Evolutionary conservation across 2,113 vertebrate species (phyloP), one percentile per base, ranked within the genome.

Genomic region (Taxidea taxus): DNA sequence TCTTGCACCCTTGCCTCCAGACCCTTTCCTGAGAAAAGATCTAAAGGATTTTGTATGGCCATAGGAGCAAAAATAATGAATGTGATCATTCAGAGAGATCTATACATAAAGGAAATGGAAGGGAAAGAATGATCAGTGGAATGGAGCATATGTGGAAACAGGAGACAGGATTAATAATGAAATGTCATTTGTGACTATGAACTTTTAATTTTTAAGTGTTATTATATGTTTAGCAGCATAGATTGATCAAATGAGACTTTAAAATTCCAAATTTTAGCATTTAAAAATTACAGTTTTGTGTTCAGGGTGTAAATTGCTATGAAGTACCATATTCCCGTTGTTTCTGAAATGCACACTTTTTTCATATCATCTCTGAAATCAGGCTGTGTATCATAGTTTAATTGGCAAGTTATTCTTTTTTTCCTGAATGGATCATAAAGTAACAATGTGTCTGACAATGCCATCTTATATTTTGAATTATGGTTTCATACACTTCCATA

Each of bases 131-230:
- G 34, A 14, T 88, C 29, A 86, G 27, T 93, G 58, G 94, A 44
- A 66, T 81, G 27, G 29, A 93, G 37, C 29, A 42, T 85, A 56
- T 74, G 77, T 83, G 31, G 49, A 91, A 58, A 5, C 39, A 51
- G 0, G 1, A 95, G 56, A 95, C 29, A 93, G 82, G 29, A 94
- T 85, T 90, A 96, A 37, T 78, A 58, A 84, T 85, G 39, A 87
- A 84, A 75, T 84, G 49, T 84, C 25, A 87, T 80, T 92, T 93
- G 31, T 62, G 77, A 42, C 84, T 85, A 0, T 90, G 21, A 56
- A 62, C 72, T 93, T 96, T 96, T 91, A 54, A 93, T 78, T 94
- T 97, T 77, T 91, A 81, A 72, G 56, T 87, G 74, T 82, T 95
- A 39, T 62, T 91, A 13, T 94, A 37, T 81, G 21, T 60, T 85